phyloP scores from a whole-genome alignment of 2,797 vertebrate species.

The Passerculus sandwichensis region DNA sequence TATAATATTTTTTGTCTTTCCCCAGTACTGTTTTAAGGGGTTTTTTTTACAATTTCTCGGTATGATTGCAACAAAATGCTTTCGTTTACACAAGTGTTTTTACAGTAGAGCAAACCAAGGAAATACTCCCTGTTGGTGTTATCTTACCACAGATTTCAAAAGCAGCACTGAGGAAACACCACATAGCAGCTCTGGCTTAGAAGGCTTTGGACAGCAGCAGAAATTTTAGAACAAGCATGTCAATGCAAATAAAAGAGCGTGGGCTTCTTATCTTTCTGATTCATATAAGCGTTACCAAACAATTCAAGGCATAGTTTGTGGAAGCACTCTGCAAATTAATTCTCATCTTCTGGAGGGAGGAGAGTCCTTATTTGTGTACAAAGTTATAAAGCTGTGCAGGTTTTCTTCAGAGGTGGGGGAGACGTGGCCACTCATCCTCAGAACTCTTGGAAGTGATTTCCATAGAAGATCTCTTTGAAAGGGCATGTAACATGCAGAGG shows the following conservation, averaged over 20 bases:
- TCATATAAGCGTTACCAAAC: rapidly evolving
- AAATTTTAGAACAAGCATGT: not conserved
- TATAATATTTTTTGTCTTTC: not conserved
- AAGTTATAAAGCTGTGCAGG: not conserved
- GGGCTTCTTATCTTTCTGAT: not conserved
- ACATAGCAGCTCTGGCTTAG: not conserved
- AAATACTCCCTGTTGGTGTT: not conserved
- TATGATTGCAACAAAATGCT: not conserved
- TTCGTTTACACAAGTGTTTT: not conserved
- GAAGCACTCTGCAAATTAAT: not conserved
- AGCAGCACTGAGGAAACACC: not conserved
- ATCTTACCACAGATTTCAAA: not conserved
- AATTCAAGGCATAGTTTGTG: not conserved
- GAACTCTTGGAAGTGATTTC: not conserved
- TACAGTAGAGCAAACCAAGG: not conserved
- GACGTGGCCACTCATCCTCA: not conserved
- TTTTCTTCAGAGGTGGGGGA: not conserved
- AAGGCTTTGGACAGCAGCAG: not conserved
- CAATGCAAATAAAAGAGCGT: not conserved
- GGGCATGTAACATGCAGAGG: not conserved
- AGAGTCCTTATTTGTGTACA: not conserved
- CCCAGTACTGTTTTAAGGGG: not conserved
- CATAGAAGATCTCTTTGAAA: not conserved
- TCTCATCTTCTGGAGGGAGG: not conserved
- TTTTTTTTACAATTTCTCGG: not conserved